Percentiles rank a stretch among this genome's conserved stretches.
phyloP scores from a whole-genome alignment of 2,113 vertebrate species.

The Cheilinus undulatus region DNA sequence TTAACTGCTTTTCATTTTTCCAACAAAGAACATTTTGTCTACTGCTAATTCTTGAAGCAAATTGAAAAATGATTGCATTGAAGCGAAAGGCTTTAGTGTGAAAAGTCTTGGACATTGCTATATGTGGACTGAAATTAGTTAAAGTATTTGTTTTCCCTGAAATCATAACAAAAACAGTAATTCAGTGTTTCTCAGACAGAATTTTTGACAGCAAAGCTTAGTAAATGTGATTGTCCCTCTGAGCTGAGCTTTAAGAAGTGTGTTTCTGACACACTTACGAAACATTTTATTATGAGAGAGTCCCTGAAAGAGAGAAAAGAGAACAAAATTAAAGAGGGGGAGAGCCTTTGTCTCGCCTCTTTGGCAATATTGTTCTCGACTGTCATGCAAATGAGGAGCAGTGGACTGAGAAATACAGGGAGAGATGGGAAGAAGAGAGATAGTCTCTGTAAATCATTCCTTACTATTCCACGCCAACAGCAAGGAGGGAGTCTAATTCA shows the following conservation, averaged over 20 bases:
- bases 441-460: slow-evolving; percentile 2
- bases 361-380: slow-evolving; percentile 62
- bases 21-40: too few relatives aligned
- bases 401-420: slow-evolving; percentile 39
- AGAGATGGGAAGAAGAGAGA: slow-evolving; percentile 35
- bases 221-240: not conserved
- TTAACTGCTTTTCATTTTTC: too few relatives aligned
- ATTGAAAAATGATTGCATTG: too few relatives aligned
- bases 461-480: slow-evolving; percentile 24
- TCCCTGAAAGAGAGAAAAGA: slow-evolving; percentile 47
- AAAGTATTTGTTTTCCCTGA: too few relatives aligned
- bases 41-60: too few relatives aligned
- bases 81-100: too few relatives aligned
- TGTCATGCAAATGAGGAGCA: slow-evolving; percentile 72
- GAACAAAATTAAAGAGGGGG: slow-evolving; percentile 51
- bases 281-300: slow-evolving; percentile 39
- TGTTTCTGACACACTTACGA: slow-evolving; percentile 19
- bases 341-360: slow-evolving; percentile 56
- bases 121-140: too few relatives aligned
- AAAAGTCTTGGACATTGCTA: too few relatives aligned
- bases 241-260: not conserved
- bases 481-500: not conserved
- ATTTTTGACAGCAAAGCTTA: not conserved
- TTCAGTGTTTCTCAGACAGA: too few relatives aligned
- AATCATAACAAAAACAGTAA: too few relatives aligned